Evolutionary conservation across 2,113 vertebrate species (phyloP).

Genomic region (Chionodraco myersi): DNA sequence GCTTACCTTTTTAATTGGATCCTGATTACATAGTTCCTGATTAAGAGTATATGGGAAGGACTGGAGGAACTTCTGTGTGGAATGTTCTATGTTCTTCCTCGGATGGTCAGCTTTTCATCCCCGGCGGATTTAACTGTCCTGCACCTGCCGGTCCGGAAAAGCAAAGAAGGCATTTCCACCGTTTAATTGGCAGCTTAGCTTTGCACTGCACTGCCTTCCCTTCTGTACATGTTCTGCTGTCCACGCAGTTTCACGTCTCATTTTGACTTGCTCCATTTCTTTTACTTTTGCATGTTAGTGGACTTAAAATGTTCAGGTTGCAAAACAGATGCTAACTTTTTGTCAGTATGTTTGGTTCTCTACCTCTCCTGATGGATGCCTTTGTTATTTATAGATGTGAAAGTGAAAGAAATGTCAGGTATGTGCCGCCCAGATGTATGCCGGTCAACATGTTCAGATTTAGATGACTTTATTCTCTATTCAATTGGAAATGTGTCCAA

Average conservation of each 20-base stretch:
- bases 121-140: constrained; percentile 42
- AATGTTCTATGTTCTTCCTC: constrained; percentile 11
- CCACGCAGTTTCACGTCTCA: constrained; percentile 29
- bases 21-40: too few species aligned
- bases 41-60: constrained; percentile 23
- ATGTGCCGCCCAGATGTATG: constrained; percentile 51
- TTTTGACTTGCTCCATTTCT: constrained; percentile 32
- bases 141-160: constrained; percentile 55
- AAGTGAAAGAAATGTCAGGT: constrained; percentile 86
- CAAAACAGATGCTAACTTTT: not conserved
- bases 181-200: constrained; percentile 49
- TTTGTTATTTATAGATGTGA: constrained; percentile 83
- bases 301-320: not conserved
- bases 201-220: constrained; percentile 32
- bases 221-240: constrained; percentile 41
- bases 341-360: not conserved
- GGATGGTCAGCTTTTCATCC: not conserved
- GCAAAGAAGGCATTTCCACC: constrained; percentile 43
- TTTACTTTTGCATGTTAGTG: not conserved
- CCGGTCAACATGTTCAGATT: not conserved
- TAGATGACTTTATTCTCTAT: too few species aligned
- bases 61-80: constrained; percentile 27
- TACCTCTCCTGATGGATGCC: constrained; percentile 3
- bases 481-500: too few species aligned
- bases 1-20: too few species aligned